Percentiles rank a stretch among this genome's conserved stretches.
These are phyloP conservation scores for Drosophila neonasuta DNA, from an alignment of 2,888 invertebrate species.

Conservation along the genomic window DNA sequence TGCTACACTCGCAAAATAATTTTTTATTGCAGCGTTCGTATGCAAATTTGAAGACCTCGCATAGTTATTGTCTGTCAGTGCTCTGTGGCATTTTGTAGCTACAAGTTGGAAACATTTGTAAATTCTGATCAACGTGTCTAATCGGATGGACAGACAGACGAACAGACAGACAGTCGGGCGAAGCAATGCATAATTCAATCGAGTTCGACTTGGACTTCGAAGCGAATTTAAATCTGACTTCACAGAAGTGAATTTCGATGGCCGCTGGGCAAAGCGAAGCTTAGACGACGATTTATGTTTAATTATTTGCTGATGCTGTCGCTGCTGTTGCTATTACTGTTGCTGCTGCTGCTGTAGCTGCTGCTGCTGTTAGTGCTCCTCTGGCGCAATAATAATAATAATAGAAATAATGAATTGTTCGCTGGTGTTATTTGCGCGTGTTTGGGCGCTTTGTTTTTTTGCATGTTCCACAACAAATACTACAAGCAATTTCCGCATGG, in stretches of 20 bases:
- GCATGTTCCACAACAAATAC: conserved; percentile 49
- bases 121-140: conserved; percentile 44
- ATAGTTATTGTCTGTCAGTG: conserved; percentile 19
- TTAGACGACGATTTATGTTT: conserved; percentile 62
- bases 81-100: conserved; percentile 42
- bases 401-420: conserved; percentile 52
- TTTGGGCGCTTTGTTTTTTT: conserved; percentile 51
- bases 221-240: conserved; percentile 3
- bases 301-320: conserved; percentile 54
- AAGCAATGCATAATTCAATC: conserved; percentile 43
- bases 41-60: conserved; percentile 46
- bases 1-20: conserved; percentile 24
- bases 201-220: conserved; percentile 12
- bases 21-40: conserved; percentile 34
- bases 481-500: conserved; percentile 70
- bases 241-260: conserved; percentile 20
- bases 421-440: conserved; percentile 38
- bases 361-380: conserved; percentile 21
- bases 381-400: conserved; percentile 50
- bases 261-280: conserved; percentile 39
- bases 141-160: conserved; percentile 7
- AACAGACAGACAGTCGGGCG: conserved; percentile 3
- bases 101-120: conserved; percentile 53
- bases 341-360: conserved; percentile 1
- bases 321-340: conserved; percentile 17